Evolutionary conservation across 2,888 invertebrate species (phyloP), one percentile per base, ranked within the genome.

Genomic region (Calameuta idolon): DNA sequence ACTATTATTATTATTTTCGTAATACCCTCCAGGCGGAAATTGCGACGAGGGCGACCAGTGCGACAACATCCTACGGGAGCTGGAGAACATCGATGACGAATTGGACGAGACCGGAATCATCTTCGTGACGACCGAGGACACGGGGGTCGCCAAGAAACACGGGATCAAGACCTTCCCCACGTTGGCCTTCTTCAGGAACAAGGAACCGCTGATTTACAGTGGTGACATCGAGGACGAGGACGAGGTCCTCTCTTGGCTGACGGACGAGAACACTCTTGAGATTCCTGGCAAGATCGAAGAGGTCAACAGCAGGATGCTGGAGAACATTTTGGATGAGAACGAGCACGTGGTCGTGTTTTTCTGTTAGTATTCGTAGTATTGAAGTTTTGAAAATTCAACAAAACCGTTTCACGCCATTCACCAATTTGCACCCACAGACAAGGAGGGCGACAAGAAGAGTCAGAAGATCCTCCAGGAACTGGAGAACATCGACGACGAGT

Each of bases 241-340:
- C 88, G 97, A 97, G 90, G 97, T 98, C 0, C 91, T 98, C 35
- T 95, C 97, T 0, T 98, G 98, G 98, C 92, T 98, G 71, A 97
- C 97, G 0, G 97, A 97, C 88, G 97, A 98, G 89, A 95, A 97
- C 82, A 97, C 97, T 9, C 92, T 98, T 12, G 97, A 98, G 92
- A 97, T 97, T 87, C 97, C 97, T 11, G 98, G 98, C 79, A 95
- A 96, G 91, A 98, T 98, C 86, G 98, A 98, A 90, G 98, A 98
- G 92, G 97, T 98, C 69, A 98, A 98, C 89, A 93, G 94, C 1
- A 96, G 94, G 90, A 98, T 98, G 97, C 92, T 98, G 90, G 97
- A 98, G 87, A 97, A 97, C 89, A 96, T 98, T 83, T 93, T 98
- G 81, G 94, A 95, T 80, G 97, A 97, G 90, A 97, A 97, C 85